Base-by-base conservation (phyloP, 1,140 invertebrate genomes). In the Philotrypesis tridentata region DNA sequence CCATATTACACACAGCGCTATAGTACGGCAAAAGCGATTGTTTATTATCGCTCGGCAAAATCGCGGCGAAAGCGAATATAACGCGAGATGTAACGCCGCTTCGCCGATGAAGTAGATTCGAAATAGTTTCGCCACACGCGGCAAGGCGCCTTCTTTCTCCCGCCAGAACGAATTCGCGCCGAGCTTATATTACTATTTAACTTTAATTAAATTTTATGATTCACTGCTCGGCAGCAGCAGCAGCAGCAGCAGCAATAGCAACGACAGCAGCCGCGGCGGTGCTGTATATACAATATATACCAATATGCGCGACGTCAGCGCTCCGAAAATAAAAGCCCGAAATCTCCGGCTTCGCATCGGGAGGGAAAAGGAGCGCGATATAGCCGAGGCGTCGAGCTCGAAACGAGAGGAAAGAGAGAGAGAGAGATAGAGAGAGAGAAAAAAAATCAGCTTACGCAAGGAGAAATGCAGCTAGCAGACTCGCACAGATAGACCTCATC, bases 381-480 rank as follows among this genome's bases (percentile, higher is more conserved):
- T 37, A 3, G 33, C 4, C 9, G n/a, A n/a, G n/a, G n/a, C n/a
- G n/a, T n/a, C n/a, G n/a, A n/a, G n/a, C n/a, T n/a, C n/a, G n/a
- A n/a, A n/a, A n/a, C n/a, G n/a, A n/a, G n/a, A n/a, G n/a, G n/a
- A n/a, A n/a, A n/a, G n/a, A n/a, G n/a, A n/a, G n/a, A n/a, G n/a
- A n/a, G n/a, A n/a, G n/a, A n/a, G n/a, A n/a, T n/a, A n/a, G n/a
- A n/a, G n/a, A n/a, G n/a, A n/a, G n/a, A n/a, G n/a, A n/a, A 73
- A 73, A 21, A 55, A 6, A 63, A 74, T 63, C 21, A 80, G 61
- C 79, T 80, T 74, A 80, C 79, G 63, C 25, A 63, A 74, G 29
- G 17, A 74, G 27, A 55, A 80, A 33, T 74, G 33, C 79, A n/a
- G 23, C 43, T 7, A 80, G 11, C 61, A 74, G 27, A 2, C 65